Base-by-base conservation (phyloP, 1,140 invertebrate genomes). In the Eurytemora carolleeae region DNA sequence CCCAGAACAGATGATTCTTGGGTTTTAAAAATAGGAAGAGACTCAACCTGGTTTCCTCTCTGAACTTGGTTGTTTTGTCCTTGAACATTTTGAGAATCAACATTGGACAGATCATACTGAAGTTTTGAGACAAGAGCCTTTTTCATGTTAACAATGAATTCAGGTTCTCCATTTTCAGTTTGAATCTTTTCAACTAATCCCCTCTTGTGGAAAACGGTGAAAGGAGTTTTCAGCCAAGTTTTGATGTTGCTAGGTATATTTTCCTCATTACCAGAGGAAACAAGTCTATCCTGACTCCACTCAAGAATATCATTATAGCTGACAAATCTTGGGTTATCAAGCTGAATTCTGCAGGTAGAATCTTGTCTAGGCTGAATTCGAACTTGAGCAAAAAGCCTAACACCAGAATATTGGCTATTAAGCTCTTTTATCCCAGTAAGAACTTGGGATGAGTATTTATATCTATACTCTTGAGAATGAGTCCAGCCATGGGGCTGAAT, bases 1-100 rank as follows among this genome's bases (percentile, higher is more conserved):
- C 83, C 83, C 65, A 76, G 76, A 20, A 84, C 76, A 3, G 80
- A 77, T 63, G 79, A 76, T 64, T 85, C 83, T 78, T 82, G 79
- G 25, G 77, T 77, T 61, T 75, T 79, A 71, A 76, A 84, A 17
- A 75, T 63, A 21, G 84, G 76, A 3, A 80, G 16, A 44, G 12
- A 74, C 66, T 65, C n/a, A 73, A 70, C 54, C 76, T 71, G 0
- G 76, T 74, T 19, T 76, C 71, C 20, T 73, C 75, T 65, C 78
- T 77, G 53, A 75, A 66, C 2, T 68, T 63, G 20, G 70, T 72
- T 66, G 21, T 71, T n/a, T n/a, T n/a, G n/a, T n/a, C n/a, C n/a
- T n/a, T n/a, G n/a, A n/a, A n/a, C n/a, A n/a, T n/a, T n/a, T n/a
- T n/a, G n/a, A n/a, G n/a, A n/a, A n/a, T n/a, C n/a, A n/a, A n/a